Conservation (phyloP, 2,113 vertebrate species). For the Gopherus evgoodei region DNA sequence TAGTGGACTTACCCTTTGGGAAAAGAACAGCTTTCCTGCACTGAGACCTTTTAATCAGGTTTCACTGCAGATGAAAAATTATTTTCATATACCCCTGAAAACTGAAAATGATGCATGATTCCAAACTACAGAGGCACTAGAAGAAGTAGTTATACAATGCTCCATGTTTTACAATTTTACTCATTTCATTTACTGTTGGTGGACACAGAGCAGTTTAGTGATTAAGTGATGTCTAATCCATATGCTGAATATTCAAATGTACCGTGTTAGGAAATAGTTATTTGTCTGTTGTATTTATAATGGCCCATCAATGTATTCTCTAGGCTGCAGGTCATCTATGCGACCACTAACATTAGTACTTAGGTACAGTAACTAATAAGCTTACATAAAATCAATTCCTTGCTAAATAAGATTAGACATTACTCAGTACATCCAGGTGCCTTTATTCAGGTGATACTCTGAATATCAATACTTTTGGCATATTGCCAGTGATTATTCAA, state of each 20-base stretch:
- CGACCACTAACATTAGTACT: background rate
- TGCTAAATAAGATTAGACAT: conserved; percentile 16
- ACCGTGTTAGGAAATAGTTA: background rate
- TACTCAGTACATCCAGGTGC: background rate
- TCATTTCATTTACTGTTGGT: conserved; percentile 26
- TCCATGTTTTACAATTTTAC: background rate
- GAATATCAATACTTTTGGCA: background rate
- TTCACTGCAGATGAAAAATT: background rate
- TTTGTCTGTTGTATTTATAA: background rate
- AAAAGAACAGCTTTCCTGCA: background rate
- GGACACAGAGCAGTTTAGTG: background rate
- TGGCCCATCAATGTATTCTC: background rate
- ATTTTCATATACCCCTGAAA: conserved; percentile 12
- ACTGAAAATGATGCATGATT: background rate
- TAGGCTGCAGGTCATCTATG: background rate
- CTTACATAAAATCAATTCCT: conserved; percentile 5
- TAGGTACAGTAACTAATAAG: background rate
- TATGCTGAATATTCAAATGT: background rate
- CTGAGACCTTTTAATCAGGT: background rate
- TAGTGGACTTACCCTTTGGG: background rate
- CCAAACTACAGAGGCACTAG: background rate
- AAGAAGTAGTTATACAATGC: conserved; percentile 24
- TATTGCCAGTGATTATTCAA: conserved; percentile 16
- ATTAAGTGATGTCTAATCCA: background rate
- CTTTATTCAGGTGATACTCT: background rate